These are phyloP conservation scores for Sylvia atricapilla DNA, from an alignment of 2,113 vertebrate species.

Conservation along the genomic window DNA sequence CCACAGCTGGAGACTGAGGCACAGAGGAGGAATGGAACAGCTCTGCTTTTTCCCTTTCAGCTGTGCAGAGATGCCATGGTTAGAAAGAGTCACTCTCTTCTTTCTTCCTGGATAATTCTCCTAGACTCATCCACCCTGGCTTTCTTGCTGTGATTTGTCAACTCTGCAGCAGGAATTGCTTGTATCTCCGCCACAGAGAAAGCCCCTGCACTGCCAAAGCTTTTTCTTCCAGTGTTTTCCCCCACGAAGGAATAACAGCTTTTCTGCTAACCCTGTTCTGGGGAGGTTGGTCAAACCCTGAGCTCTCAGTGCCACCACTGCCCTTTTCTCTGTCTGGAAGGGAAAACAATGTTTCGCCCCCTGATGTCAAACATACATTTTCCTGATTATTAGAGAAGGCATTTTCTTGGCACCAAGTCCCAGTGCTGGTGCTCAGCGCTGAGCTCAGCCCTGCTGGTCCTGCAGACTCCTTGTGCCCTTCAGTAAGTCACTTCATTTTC, in stretches of 20 bases:
- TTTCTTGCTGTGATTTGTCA: background rate
- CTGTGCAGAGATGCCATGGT: background rate
- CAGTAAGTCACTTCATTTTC: background rate
- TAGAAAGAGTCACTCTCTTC: background rate
- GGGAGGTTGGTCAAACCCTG: background rate
- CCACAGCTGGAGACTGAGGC: background rate
- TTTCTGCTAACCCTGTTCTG: background rate
- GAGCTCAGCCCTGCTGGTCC: background rate
- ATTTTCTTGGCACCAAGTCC: background rate
- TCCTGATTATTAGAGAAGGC: background rate
- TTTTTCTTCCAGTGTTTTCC: background rate
- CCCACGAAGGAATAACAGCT: background rate
- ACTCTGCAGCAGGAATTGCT: background rate
- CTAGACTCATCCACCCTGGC: background rate
- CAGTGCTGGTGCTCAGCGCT: accelerated
- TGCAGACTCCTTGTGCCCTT: background rate
- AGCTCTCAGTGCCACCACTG: background rate
- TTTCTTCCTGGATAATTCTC: background rate
- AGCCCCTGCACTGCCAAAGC: background rate
- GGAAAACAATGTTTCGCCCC: background rate
- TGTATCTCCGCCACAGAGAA: background rate
- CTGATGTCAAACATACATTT: background rate
- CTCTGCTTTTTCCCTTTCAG: background rate
- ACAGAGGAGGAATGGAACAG: background rate
- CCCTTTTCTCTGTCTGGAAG: background rate